Conservation (phyloP, 37 sponge, comb jelly and placozoan species). For the Dysidea cf. avara region DNA sequence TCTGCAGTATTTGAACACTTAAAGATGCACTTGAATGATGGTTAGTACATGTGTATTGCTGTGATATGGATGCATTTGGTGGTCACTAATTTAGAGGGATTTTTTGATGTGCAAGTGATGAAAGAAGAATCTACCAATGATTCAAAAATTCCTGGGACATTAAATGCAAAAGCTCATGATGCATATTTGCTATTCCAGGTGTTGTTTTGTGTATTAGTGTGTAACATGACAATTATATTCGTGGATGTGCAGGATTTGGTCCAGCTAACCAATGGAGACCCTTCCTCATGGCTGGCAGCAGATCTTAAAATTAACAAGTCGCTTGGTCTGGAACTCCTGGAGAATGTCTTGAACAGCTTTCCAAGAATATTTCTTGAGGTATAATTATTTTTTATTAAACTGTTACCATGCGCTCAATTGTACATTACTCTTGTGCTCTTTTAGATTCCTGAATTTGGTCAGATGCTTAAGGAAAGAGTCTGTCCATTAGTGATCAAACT, state of each 20-base stretch:
- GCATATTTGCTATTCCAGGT: slow-evolving; percentile 90
- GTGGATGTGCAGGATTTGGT: slow-evolving; percentile 75
- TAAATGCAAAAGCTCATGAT: slow-evolving; percentile 61
- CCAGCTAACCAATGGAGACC: slow-evolving; percentile 91
- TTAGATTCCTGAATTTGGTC: slow-evolving; percentile 69
- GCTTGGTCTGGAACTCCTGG: slow-evolving; percentile 91
- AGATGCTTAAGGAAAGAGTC: slow-evolving; percentile 88
- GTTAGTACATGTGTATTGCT: slow-evolving; percentile 1
- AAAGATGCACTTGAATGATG: not conserved
- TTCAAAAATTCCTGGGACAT: not conserved
- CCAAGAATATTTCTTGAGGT: slow-evolving; percentile 64
- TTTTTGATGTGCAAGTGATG: not conserved
- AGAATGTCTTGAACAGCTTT: slow-evolving; percentile 61
- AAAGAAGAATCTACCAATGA: not conserved
- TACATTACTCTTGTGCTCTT: too few relatives aligned
- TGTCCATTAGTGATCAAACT: slow-evolving; percentile 94
- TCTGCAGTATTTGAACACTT: slow-evolving; percentile 76
- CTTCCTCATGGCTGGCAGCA: slow-evolving; percentile 76
- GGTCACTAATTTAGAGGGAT: not conserved
- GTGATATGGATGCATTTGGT: not conserved
- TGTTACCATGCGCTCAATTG: not conserved
- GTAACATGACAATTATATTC: not conserved
- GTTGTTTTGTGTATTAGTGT: not conserved
- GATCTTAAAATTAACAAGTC: slow-evolving; percentile 54
- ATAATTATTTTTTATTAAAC: not conserved